phyloP scores from a whole-genome alignment of 2,888 invertebrate species.

The Achlya flavicornis region DNA sequence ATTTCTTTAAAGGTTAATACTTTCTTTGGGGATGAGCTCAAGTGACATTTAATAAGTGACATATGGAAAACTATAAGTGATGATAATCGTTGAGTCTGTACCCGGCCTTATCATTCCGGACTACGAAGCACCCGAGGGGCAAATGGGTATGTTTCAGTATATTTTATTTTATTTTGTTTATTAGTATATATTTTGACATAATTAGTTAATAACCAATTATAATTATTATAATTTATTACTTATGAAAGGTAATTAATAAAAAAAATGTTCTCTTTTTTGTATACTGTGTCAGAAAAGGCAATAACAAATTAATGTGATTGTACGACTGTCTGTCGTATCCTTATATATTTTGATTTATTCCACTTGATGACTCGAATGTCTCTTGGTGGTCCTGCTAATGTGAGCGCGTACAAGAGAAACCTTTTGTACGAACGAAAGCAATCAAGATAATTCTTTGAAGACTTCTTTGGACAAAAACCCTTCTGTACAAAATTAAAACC shows the following conservation, averaged over 20 bases:
- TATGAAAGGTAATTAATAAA: neutral
- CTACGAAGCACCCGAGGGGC: constrained; percentile 68
- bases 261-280: neutral
- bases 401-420: neutral
- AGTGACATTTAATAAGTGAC: constrained; percentile 45
- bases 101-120: constrained; percentile 69
- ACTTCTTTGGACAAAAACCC: constrained; percentile 16
- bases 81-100: constrained; percentile 50
- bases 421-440: constrained; percentile 10
- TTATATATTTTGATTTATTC: constrained; percentile 6
- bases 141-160: constrained; percentile 70
- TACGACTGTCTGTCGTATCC: constrained; percentile 1
- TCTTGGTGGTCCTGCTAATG: constrained; percentile 11
- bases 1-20: constrained; percentile 55
- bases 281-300: neutral
- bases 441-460: constrained; percentile 12
- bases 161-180: constrained; percentile 22
- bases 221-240: constrained; percentile 4
- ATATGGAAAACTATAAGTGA: constrained; percentile 25
- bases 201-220: neutral
- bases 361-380: neutral
- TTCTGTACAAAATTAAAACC: constrained; percentile 45
- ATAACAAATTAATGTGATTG: constrained; percentile 11
- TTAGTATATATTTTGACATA: neutral
- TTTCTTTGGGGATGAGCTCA: constrained; percentile 44